phyloP scores from a whole-genome alignment of 2,797 vertebrate genomes.

The Rhinoraja longicauda region DNA sequence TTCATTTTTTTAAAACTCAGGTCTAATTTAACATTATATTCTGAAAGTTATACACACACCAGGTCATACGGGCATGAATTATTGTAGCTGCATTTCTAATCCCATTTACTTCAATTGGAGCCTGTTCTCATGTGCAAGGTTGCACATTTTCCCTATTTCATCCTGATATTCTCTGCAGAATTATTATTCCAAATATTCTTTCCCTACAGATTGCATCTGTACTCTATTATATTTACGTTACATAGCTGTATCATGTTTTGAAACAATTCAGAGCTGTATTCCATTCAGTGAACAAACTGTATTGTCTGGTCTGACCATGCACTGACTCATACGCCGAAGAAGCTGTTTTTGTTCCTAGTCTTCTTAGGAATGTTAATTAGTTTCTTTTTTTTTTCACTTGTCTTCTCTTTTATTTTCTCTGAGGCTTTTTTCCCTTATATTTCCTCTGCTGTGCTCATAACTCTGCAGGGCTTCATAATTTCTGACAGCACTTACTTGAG shows the following conservation, averaged over 20 bases:
- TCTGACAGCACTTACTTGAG: not conserved
- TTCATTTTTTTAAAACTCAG: too few species aligned
- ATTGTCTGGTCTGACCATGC: not conserved
- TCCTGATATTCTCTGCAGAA: too few species aligned
- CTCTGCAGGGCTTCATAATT: not conserved
- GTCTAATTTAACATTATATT: too few species aligned
- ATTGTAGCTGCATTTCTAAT: too few species aligned
- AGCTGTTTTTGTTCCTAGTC: not conserved
- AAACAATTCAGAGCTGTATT: not conserved
- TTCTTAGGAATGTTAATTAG: not conserved
- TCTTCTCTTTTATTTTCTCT: too few species aligned
- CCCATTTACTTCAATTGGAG: too few species aligned
- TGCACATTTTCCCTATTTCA: too few species aligned
- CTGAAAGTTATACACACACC: too few species aligned
- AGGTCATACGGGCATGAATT: too few species aligned
- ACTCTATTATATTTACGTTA: not conserved
- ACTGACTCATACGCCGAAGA: not conserved
- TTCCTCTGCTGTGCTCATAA: not conserved
- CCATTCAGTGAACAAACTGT: not conserved
- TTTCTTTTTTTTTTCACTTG: not conserved
- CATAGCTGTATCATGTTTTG: not conserved
- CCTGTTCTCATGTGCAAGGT: too few species aligned
- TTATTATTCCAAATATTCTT: too few species aligned
- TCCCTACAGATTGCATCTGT: too few species aligned
- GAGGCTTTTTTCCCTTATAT: not conserved